Conservation (phyloP, 2,888 invertebrate genomes). For the Melolontha melolontha region DNA sequence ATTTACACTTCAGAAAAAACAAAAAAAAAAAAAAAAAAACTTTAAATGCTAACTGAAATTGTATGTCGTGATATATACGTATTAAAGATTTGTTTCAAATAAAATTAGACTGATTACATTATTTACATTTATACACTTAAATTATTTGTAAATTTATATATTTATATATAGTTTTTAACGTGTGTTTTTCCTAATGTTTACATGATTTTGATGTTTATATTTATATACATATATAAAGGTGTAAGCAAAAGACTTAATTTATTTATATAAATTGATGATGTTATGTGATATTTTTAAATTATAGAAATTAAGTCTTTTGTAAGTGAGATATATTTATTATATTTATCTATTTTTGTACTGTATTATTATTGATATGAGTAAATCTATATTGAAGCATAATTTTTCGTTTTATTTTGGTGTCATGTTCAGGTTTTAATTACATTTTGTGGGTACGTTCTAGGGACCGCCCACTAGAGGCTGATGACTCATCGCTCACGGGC, state of each 20-base stretch:
- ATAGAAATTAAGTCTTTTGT: slow-evolving; percentile 30
- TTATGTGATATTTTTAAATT: slow-evolving; percentile 13
- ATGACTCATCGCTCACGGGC: too few species aligned
- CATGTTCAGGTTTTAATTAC: too few species aligned
- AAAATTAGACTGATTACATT: neutral
- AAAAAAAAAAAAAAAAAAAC: neutral
- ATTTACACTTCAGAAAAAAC: neutral
- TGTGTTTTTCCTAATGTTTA: neutral
- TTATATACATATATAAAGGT: neutral
- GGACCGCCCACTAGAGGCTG: too few species aligned
- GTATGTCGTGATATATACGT: neutral
- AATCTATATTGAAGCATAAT: too few species aligned
- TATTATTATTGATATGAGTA: too few species aligned
- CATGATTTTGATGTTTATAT: slow-evolving; percentile 3
- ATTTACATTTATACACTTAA: neutral
- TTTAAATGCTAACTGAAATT: neutral
- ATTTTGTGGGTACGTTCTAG: too few species aligned
- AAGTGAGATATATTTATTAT: slow-evolving; percentile 2
- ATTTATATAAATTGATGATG: slow-evolving; percentile 25
- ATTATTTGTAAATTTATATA: slow-evolving; percentile 2
- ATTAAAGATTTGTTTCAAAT: neutral
- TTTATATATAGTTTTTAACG: slow-evolving; percentile 14
- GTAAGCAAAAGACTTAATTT: slow-evolving; percentile 37
- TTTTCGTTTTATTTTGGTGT: too few species aligned
- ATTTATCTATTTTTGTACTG: too few species aligned